Evolutionary conservation across 2,113 vertebrate species (phyloP).

Genomic region (Corydoras maculifer): DNA sequence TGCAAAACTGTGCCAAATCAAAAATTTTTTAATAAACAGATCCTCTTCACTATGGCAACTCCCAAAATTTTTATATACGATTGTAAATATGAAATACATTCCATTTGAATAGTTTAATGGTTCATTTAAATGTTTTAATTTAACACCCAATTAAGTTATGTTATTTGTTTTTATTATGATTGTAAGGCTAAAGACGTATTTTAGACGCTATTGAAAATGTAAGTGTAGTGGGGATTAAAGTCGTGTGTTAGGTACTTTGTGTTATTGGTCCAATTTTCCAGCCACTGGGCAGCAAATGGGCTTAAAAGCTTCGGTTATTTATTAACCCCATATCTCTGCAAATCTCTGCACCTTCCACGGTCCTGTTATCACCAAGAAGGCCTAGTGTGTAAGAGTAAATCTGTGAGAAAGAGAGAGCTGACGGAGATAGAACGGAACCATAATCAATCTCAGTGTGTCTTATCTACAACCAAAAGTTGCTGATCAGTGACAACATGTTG

Average conservation of each 20-base stretch:
- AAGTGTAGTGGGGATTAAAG: not conserved
- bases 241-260: conserved; percentile 53
- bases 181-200: not conserved
- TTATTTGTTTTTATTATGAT: no score
- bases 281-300: conserved; percentile 60
- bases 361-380: conserved; percentile 44
- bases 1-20: no score
- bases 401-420: not conserved
- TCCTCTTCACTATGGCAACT: no score
- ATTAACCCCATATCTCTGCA: conserved; percentile 58
- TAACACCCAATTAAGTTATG: no score
- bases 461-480: conserved; percentile 30
- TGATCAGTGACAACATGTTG: conserved; percentile 26
- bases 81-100: no score
- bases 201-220: conserved; percentile 6
- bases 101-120: no score
- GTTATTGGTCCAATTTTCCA: conserved; percentile 63
- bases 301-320: conserved; percentile 54
- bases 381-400: not conserved
- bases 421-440: conserved; percentile 19
- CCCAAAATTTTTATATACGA: no score
- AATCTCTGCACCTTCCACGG: conserved; percentile 47
- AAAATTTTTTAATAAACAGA: no score
- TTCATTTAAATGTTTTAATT: no score
- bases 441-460: conserved; percentile 22